Conservation (phyloP, 2,888 invertebrate genomes). For the Syritta pipiens region DNA sequence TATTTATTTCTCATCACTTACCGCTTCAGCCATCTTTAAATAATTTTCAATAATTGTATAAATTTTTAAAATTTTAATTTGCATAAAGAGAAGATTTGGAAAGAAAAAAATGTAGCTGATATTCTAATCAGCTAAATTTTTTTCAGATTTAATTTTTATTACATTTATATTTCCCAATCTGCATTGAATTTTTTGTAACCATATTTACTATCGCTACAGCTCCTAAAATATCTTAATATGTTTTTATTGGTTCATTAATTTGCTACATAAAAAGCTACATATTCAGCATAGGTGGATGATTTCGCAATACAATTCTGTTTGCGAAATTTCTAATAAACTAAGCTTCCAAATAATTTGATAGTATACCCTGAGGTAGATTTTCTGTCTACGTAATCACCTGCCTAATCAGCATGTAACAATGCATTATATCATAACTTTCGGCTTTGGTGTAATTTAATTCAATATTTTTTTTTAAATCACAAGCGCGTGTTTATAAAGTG, state of each 20-base stretch:
- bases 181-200: no score
- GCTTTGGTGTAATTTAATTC: conserved; percentile 69
- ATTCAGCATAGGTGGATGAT: conserved; percentile 72
- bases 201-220: no score
- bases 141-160: no score
- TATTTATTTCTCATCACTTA: no score
- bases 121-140: no score
- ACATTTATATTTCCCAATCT: no score
- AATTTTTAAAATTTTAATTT: no score
- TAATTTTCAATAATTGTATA: no score
- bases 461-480: conserved; percentile 72
- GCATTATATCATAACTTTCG: conserved; percentile 48
- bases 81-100: no score
- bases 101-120: no score
- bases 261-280: conserved; percentile 71
- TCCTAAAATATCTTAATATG: conserved; percentile 73
- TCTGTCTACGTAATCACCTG: conserved; percentile 71
- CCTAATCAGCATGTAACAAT: conserved; percentile 74
- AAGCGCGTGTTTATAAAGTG: conserved; percentile 72
- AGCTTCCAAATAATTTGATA: conserved; percentile 74
- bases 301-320: conserved; percentile 74
- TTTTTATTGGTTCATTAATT: conserved; percentile 68
- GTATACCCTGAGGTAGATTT: conserved; percentile 72
- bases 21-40: no score
- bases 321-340: conserved; percentile 73